Base-by-base conservation (phyloP, 1,140 invertebrate genomes). In the Metopolophium dirhodum region DNA sequence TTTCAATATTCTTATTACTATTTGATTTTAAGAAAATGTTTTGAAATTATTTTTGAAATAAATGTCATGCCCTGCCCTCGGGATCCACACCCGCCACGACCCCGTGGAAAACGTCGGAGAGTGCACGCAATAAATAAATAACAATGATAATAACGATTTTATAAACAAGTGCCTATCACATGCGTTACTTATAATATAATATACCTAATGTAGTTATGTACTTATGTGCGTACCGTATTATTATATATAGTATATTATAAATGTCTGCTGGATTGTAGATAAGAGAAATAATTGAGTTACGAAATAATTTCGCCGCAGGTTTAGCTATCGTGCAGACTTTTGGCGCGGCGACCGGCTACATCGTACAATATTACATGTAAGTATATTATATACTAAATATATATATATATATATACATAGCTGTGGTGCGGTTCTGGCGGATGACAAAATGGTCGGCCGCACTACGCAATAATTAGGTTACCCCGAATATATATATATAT, bases 381-480 rank as follows among this genome's bases (percentile, higher is more conserved):
- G 61, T 68, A 68, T 68, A 68, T 22, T n/a, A 61, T 26, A 9
- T 30, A 14, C 37, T 54, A n/a, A n/a, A n/a, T n/a, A n/a, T n/a
- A n/a, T n/a, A n/a, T n/a, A n/a, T n/a, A n/a, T n/a, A 20, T 51
- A 30, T 68, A 30, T 68, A 68, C n/a, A 68, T 68, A 68, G 30
- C 61, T n/a, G 61, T 3, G 30, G n/a, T 14, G 7, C 41, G 22
- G 47, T n/a, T 54, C 87, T 51, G 49, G 45, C 1, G 87, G 30
- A 89, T 35, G 87, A 89, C 87, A 89, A 89, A 54, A 89, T 54
- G 87, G 87, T 54, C 20, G 47, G n/a, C 20, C 26, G 86, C 86
- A 47, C 47, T 30, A 47, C n/a, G 35, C n/a, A 54, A 86, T 45
- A 47, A 89, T 54, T n/a, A 35, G 49, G 87, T 89, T 89, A 89